These are phyloP conservation scores for Sander lucioperca DNA, from an alignment of 2,113 vertebrate genomes.

Conservation along the genomic window DNA sequence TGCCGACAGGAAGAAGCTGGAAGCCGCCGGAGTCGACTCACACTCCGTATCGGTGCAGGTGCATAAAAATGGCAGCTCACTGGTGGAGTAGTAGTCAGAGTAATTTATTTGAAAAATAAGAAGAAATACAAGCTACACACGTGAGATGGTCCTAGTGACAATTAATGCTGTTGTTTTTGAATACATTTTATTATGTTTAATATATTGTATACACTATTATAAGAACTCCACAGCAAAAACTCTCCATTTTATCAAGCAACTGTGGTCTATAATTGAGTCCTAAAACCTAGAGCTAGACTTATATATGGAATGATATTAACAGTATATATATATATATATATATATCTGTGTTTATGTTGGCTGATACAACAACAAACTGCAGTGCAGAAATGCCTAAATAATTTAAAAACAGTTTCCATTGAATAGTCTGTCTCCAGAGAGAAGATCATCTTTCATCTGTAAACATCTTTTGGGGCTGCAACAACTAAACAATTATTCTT, in stretches of 20 bases:
- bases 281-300: background rate
- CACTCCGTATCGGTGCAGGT: background rate
- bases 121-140: background rate
- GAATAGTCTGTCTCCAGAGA: background rate
- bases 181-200: background rate
- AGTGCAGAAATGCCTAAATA: background rate
- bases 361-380: background rate
- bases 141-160: background rate
- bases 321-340: too few species aligned
- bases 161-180: background rate
- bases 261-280: background rate
- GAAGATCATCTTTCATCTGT: background rate
- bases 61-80: background rate
- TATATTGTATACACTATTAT: background rate
- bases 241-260: background rate
- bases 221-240: background rate
- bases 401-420: background rate
- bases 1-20: background rate
- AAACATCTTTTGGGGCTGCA: background rate
- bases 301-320: background rate
- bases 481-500: background rate
- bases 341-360: background rate
- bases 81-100: background rate
- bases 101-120: background rate
- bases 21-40: conserved; percentile 7